Evolutionary conservation across 2,797 vertebrate genomes (phyloP).

Genomic region (Chlorospingus semifuscus): DNA sequence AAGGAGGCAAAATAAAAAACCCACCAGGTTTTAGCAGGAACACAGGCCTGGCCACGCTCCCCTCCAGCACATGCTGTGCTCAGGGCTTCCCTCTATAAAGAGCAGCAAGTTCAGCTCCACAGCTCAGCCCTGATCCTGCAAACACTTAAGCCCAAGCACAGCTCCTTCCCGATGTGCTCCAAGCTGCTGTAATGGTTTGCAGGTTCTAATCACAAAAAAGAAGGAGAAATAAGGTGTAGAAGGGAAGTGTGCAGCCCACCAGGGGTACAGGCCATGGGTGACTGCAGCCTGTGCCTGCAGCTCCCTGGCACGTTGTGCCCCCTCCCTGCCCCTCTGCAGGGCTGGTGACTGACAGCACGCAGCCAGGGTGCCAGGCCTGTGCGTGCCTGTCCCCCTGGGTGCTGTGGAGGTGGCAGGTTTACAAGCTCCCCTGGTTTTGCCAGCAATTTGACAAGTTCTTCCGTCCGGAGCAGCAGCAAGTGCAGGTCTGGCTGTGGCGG

Average conservation of each 20-base stretch:
- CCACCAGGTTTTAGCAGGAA: background rate
- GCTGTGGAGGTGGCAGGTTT: background rate
- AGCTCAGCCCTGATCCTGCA: background rate
- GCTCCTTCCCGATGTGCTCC: background rate
- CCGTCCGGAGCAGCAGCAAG: background rate
- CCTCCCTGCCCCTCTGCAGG: background rate
- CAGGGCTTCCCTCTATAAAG: background rate
- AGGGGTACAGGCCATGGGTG: rapidly evolving
- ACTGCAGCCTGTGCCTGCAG: background rate
- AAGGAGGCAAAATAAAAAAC: background rate
- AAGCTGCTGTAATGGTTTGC: background rate
- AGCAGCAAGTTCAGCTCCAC: background rate
- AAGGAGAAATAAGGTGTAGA: background rate
- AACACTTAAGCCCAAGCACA: background rate
- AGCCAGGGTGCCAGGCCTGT: background rate
- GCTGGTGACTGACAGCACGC: rapidly evolving
- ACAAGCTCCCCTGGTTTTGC: background rate
- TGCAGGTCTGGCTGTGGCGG: background rate
- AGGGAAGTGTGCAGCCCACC: rapidly evolving
- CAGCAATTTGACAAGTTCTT: background rate
- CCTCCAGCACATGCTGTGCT: background rate
- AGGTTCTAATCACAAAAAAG: background rate
- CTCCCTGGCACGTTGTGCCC: background rate
- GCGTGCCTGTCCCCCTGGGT: background rate
- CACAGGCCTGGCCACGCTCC: rapidly evolving